Evolutionary conservation across 2,113 vertebrate genomes (phyloP).

Genomic region (Chlamydotis undulata): DNA sequence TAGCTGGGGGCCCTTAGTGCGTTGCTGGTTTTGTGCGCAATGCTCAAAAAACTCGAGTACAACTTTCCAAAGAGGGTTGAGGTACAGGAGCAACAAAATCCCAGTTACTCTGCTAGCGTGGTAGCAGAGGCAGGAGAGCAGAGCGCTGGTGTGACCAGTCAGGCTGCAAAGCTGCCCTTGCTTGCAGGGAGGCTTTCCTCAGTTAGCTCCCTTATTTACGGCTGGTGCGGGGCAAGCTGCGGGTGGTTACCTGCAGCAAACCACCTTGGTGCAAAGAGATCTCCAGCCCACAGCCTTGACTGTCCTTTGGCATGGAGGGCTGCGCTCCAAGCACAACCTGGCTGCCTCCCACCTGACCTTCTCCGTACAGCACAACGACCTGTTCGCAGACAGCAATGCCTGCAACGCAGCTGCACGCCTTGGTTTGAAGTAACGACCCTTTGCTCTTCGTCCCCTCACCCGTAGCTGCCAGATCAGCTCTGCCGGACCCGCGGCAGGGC

Average conservation of each 20-base stretch:
- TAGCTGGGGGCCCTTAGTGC: neutral
- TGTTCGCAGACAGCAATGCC: neutral
- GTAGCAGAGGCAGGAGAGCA: neutral
- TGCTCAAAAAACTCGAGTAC: neutral
- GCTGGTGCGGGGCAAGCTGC: neutral
- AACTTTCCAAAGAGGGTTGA: neutral
- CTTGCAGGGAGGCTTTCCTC: neutral
- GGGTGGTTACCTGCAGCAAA: neutral
- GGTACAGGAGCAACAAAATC: neutral
- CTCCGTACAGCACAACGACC: neutral
- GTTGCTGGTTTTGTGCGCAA: fast-evolving
- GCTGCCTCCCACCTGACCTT: neutral
- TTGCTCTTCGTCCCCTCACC: neutral
- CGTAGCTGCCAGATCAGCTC: neutral
- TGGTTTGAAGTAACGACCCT: neutral
- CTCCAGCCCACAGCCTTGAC: neutral
- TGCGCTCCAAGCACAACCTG: neutral
- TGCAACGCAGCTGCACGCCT: neutral
- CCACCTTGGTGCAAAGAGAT: neutral
- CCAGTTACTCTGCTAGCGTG: too few species aligned
- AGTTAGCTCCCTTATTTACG: neutral
- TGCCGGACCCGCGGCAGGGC: fast-evolving
- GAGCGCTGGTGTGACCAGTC: neutral
- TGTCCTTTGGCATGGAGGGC: fast-evolving
- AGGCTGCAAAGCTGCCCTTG: neutral